These are phyloP conservation scores for Corticium candelabrum DNA, from an alignment of 37 sponge, comb jelly and placozoan genomes.

Conservation along the genomic window DNA sequence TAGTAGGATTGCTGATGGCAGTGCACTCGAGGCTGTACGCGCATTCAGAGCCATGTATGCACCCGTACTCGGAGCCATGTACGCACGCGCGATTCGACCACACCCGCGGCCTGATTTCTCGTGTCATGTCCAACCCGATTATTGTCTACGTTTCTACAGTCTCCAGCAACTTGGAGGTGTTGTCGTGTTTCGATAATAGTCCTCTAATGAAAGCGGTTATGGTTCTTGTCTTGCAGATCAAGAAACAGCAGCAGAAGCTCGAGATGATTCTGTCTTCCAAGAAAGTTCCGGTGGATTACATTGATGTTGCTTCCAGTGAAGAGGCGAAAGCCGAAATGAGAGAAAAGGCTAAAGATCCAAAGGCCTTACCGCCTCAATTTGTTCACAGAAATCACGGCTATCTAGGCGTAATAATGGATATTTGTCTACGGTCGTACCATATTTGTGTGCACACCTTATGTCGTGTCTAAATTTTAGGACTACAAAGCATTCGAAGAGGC, in stretches of 20 bases:
- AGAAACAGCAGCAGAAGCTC: slow-evolving; percentile 80
- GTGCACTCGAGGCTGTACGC: no score
- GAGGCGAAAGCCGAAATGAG: slow-evolving; percentile 64
- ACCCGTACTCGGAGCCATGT: no score
- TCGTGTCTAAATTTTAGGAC: slow-evolving; percentile 22
- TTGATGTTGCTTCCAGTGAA: slow-evolving; percentile 71
- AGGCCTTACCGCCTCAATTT: slow-evolving; percentile 80
- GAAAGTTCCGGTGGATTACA: slow-evolving; percentile 36
- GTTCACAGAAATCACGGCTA: slow-evolving; percentile 52
- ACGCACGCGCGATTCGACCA: no score
- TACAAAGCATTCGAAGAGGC: slow-evolving; percentile 73
- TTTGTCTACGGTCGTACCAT: background rate
- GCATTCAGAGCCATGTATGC: no score
- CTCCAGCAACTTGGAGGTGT: slow-evolving; percentile 63
- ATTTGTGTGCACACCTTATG: background rate
- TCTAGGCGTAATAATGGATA: background rate
- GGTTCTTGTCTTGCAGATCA: slow-evolving; percentile 25
- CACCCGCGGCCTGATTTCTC: no score
- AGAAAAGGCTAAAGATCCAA: slow-evolving; percentile 35
- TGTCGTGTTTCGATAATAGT: background rate
- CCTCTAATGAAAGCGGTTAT: background rate
- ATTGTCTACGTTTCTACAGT: slow-evolving; percentile 47
- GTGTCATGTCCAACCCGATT: slow-evolving; percentile 1
- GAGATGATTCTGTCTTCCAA: slow-evolving; percentile 64
- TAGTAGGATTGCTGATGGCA: no score